Evolutionary conservation across 1,140 invertebrate genomes (phyloP).

Genomic region (Proales similis): DNA sequence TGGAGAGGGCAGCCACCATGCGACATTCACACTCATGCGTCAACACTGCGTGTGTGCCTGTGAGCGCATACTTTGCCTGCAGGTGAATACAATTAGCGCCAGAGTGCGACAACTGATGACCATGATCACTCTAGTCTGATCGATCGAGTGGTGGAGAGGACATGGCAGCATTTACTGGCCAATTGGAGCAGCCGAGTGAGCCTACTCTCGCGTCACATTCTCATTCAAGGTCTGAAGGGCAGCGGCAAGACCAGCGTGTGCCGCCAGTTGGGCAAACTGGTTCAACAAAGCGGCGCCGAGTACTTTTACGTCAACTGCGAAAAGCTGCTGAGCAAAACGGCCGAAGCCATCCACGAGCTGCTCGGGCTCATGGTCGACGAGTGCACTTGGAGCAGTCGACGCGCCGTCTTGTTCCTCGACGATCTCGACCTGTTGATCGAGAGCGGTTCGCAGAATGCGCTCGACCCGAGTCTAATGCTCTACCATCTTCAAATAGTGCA

Average conservation of each 20-base stretch:
- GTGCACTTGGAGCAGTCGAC: neutral
- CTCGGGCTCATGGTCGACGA: constrained; percentile 12
- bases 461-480: constrained; percentile 11
- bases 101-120: too few relatives aligned
- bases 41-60: too few relatives aligned
- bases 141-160: too few relatives aligned
- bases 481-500: constrained; percentile 31
- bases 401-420: constrained; percentile 2
- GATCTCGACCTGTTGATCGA: constrained; percentile 34
- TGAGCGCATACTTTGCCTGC: too few relatives aligned
- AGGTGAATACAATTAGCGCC: too few relatives aligned
- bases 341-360: constrained; percentile 21
- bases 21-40: too few relatives aligned
- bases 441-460: neutral
- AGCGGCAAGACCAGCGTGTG: constrained; percentile 28
- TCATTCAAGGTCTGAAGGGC: constrained; percentile 24
- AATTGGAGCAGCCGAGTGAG: too few relatives aligned
- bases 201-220: neutral
- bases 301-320: constrained; percentile 36
- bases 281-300: too few relatives aligned
- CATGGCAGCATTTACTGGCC: too few relatives aligned
- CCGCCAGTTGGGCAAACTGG: neutral
- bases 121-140: too few relatives aligned
- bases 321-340: constrained; percentile 18
- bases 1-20: too few relatives aligned